Percentiles rank a stretch among this genome's conserved stretches.
phyloP scores from a whole-genome alignment of 1,140 invertebrate species.

The Rhopalosiphum maidis region DNA sequence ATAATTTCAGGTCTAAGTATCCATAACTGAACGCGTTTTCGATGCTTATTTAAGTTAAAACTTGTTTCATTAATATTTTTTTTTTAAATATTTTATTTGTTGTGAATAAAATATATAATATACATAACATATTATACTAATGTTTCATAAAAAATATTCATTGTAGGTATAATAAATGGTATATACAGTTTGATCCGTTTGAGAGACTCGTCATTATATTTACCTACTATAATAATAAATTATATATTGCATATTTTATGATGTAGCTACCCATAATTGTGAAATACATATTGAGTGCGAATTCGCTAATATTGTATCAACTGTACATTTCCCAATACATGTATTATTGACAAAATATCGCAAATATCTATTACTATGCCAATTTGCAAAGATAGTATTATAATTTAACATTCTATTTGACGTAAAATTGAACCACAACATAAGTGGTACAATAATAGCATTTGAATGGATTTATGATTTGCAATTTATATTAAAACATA shows the following conservation, averaged over 20 bases:
- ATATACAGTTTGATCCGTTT: not conserved
- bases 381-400: not conserved
- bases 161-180: not conserved
- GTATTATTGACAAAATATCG: not conserved
- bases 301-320: not conserved
- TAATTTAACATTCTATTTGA: not conserved
- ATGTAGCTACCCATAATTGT: not conserved
- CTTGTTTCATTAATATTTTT: not conserved
- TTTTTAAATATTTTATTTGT: not conserved
- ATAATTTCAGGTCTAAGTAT: not conserved
- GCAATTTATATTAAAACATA: not conserved
- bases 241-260: not conserved
- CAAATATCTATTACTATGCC: not conserved
- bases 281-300: not conserved
- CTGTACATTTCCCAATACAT: not conserved
- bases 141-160: not conserved
- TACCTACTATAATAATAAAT: not conserved
- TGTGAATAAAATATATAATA: not conserved
- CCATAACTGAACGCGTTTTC: not conserved
- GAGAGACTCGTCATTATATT: not conserved
- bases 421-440: not conserved
- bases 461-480: not conserved
- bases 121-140: not conserved
- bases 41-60: not conserved
- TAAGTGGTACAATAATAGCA: not conserved